These are phyloP conservation scores for Brachionus koreanus DNA, from an alignment of 1,140 invertebrate genomes.

Conservation along the genomic window DNA sequence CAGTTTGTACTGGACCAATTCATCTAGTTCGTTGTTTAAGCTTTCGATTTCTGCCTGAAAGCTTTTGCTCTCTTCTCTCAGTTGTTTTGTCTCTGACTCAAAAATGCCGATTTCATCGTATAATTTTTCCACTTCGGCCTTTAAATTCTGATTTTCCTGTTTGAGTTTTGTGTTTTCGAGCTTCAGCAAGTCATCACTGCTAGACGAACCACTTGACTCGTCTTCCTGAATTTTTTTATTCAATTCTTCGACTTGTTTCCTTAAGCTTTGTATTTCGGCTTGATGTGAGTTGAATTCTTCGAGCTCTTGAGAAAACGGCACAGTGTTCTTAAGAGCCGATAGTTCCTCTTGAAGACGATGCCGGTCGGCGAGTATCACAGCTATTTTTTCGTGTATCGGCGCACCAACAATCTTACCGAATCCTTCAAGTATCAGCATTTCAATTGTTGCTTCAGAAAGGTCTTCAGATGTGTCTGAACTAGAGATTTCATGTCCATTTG, in stretches of 20 bases:
- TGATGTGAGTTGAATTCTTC: slow-evolving; percentile 20
- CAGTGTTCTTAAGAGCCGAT: background rate
- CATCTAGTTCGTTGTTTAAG: slow-evolving; percentile 40
- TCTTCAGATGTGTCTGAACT: slow-evolving; percentile 20
- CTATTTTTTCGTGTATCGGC: slow-evolving; percentile 39
- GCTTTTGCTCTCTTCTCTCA: slow-evolving; percentile 6
- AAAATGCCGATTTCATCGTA: slow-evolving; percentile 35
- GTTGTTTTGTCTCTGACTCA: slow-evolving; percentile 5
- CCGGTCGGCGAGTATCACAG: slow-evolving; percentile 26
- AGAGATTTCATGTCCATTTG: background rate
- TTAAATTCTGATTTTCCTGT: slow-evolving; percentile 34
- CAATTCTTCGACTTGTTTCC: slow-evolving; percentile 7
- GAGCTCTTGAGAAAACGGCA: background rate
- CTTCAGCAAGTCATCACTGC: background rate
- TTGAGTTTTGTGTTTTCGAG: slow-evolving; percentile 7
- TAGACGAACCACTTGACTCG: background rate
- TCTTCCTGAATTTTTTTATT: slow-evolving; percentile 7
- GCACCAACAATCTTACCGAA: slow-evolving; percentile 40
- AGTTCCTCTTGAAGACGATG: background rate
- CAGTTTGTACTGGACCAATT: slow-evolving; percentile 33
- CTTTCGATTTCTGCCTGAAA: background rate
- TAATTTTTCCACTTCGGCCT: slow-evolving; percentile 20
- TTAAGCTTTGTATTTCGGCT: background rate
- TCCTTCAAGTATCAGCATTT: slow-evolving; percentile 39
- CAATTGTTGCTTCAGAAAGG: slow-evolving; percentile 34